phyloP scores from a whole-genome alignment of 2,888 invertebrate species.

The Barypeithes pellucidus region DNA sequence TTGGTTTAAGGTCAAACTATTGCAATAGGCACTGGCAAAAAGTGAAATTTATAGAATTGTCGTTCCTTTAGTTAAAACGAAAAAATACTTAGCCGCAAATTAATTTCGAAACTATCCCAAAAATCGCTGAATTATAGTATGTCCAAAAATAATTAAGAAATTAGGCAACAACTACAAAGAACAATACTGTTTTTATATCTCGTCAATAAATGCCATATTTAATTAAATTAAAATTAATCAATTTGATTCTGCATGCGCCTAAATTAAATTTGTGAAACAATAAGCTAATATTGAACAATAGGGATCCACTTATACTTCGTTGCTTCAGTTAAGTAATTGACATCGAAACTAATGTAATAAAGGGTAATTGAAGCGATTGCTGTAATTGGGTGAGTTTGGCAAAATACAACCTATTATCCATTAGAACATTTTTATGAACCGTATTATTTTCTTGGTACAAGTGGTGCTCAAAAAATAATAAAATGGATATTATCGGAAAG shows the following conservation, averaged over 20 bases:
- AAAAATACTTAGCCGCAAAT: too few species aligned
- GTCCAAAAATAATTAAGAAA: too few species aligned
- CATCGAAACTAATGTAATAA: constrained; percentile 6
- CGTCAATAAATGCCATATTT: background rate
- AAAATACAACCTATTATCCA: background rate
- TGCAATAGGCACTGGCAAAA: too few species aligned
- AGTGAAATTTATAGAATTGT: too few species aligned
- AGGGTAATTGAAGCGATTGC: constrained; percentile 1
- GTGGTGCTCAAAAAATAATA: too few species aligned
- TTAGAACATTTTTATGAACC: background rate
- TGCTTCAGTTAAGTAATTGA: constrained; percentile 18
- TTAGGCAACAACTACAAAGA: too few species aligned
- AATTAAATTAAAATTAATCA: constrained; percentile 4
- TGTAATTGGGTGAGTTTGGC: background rate
- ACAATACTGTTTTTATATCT: background rate
- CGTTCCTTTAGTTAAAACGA: too few species aligned
- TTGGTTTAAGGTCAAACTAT: too few species aligned
- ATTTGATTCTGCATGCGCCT: background rate
- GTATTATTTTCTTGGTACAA: too few species aligned
- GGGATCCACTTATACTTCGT: constrained; percentile 9
- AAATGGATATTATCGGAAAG: too few species aligned
- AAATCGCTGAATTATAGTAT: too few species aligned
- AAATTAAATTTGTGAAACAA: constrained; percentile 16
- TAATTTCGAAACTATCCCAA: too few species aligned
- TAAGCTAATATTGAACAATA: constrained; percentile 14